These are phyloP conservation scores for Philotrypesis tridentata DNA, from an alignment of 1,140 invertebrate genomes.

Conservation along the genomic window DNA sequence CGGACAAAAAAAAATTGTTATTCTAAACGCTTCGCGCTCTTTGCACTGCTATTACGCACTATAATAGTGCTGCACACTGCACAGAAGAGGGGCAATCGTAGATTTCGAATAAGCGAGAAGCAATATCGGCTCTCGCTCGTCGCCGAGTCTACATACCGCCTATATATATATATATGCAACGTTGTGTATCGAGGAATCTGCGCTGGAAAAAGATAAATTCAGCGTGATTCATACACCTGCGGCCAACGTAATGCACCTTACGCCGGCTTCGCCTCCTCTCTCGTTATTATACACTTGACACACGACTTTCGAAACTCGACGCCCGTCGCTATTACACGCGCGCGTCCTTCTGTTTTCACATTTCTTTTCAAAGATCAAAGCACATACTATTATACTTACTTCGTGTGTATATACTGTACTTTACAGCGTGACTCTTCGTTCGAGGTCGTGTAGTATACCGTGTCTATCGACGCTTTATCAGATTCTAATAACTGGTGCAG, in stretches of 20 bases:
- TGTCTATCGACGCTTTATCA: not conserved
- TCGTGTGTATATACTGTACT: no score
- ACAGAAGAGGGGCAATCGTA: no score
- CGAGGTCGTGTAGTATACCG: not conserved
- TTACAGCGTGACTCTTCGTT: no score
- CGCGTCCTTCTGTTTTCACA: not conserved
- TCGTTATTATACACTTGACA: not conserved
- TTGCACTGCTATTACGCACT: not conserved
- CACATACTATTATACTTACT: no score
- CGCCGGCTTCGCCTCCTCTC: not conserved
- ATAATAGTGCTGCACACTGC: no score
- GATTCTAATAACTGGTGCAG: not conserved
- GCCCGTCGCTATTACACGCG: not conserved
- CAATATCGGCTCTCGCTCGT: no score
- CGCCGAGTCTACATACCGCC: no score
- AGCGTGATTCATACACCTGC: slow-evolving; percentile 43
- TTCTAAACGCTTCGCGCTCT: not conserved
- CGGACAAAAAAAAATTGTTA: not conserved
- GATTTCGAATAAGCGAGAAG: no score
- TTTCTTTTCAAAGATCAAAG: not conserved
- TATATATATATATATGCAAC: not conserved
- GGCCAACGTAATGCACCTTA: not conserved
- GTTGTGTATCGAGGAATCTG: not conserved
- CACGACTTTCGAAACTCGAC: slow-evolving; percentile 29
- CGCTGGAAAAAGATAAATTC: slow-evolving; percentile 26